Percentiles rank a stretch among this genome's conserved stretches.
Evolutionary conservation across 2,113 vertebrate genomes (phyloP).

Genomic region (Plestiodon gilberti): DNA sequence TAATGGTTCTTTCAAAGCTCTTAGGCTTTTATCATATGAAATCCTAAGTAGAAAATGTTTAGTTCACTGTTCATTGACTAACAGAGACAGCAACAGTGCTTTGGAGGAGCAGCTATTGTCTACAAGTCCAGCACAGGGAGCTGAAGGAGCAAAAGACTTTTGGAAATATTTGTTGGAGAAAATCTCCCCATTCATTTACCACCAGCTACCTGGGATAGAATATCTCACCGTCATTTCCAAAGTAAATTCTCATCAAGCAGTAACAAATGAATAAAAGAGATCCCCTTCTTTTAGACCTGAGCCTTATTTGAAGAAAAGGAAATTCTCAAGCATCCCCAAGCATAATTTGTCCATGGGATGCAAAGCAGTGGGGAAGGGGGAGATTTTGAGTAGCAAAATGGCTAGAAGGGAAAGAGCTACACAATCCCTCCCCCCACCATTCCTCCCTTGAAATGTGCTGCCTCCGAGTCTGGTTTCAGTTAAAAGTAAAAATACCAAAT

Average conservation of each 20-base stretch:
- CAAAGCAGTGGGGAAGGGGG: neutral
- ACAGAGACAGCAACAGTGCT: slow-evolving; percentile 72
- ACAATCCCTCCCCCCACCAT: neutral
- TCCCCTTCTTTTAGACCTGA: neutral
- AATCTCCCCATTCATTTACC: slow-evolving; percentile 52
- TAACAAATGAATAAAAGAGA: neutral
- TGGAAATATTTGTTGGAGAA: slow-evolving; percentile 60
- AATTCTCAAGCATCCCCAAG: neutral
- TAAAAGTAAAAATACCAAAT: neutral
- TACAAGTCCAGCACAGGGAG: slow-evolving; percentile 62
- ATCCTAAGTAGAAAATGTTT: slow-evolving; percentile 77
- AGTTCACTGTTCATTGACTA: slow-evolving; percentile 76
- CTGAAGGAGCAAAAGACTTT: slow-evolving; percentile 45
- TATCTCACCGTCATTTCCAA: slow-evolving; percentile 18
- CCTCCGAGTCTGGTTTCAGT: neutral
- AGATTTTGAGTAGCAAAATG: neutral
- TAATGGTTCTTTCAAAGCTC: slow-evolving; percentile 80
- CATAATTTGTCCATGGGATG: too few relatives aligned
- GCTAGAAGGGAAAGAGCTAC: neutral
- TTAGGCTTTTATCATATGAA: slow-evolving; percentile 77
- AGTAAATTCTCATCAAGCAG: neutral
- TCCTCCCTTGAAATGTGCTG: neutral
- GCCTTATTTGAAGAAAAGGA: neutral
- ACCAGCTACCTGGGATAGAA: slow-evolving; percentile 54
- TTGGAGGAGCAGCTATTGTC: slow-evolving; percentile 58